phyloP scores from a whole-genome alignment of 2,888 invertebrate species.

The Stenichneumon culpator region DNA sequence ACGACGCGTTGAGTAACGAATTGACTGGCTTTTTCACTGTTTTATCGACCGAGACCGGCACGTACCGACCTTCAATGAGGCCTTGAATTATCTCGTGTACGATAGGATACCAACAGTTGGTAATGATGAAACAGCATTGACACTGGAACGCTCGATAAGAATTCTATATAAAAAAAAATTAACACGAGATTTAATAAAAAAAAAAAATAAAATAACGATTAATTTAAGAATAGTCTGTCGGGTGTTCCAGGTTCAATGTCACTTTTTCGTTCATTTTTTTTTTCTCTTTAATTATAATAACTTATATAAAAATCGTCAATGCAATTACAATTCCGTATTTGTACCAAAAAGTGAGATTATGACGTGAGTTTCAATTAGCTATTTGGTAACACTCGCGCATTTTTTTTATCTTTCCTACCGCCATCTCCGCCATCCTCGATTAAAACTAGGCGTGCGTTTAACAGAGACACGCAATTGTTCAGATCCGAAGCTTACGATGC shows the following conservation, averaged over 20 bases:
- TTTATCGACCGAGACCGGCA: constrained; percentile 10
- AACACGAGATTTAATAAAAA: background rate
- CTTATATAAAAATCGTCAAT: constrained; percentile 80
- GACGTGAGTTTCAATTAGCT: constrained; percentile 55
- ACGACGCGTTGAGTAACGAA: background rate
- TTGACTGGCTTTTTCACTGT: background rate
- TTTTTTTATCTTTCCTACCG: constrained; percentile 19
- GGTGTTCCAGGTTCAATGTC: background rate
- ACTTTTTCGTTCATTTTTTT: constrained; percentile 40
- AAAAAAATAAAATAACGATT: background rate
- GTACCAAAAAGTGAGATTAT: constrained; percentile 74
- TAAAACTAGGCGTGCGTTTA: background rate
- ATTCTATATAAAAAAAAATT: background rate
- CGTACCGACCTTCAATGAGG: constrained; percentile 22
- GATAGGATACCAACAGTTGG: background rate
- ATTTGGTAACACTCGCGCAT: constrained; percentile 52
- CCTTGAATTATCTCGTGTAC: constrained; percentile 11
- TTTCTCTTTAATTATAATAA: constrained; percentile 81
- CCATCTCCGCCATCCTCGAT: constrained; percentile 9
- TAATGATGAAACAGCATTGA: constrained; percentile 5
- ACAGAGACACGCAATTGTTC: background rate
- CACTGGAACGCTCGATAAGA: constrained; percentile 3
- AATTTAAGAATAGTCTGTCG: background rate
- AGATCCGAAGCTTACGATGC: background rate
- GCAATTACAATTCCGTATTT: constrained; percentile 80